Percentiles rank a stretch among this genome's conserved stretches.
Conservation (phyloP, 2,797 vertebrate species). For the Acanthornis magna region DNA sequence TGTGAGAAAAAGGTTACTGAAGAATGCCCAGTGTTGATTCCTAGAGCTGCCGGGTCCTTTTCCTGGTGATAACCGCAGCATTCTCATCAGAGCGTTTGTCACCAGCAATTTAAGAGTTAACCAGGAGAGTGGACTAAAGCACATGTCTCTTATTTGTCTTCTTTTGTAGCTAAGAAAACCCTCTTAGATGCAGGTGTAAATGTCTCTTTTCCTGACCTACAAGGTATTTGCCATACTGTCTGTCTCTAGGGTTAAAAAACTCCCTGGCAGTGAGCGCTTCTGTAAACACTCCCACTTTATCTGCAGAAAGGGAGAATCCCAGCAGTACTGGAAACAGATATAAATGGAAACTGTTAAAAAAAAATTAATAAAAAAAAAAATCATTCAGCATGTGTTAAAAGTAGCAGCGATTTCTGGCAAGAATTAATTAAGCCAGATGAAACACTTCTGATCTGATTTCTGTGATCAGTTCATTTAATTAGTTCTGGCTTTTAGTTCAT, state of each 20-base stretch:
- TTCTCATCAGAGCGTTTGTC: neutral
- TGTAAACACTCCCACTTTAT: slow-evolving; percentile 47
- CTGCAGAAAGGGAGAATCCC: slow-evolving; percentile 28
- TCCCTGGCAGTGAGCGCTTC: neutral
- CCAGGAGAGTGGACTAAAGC: neutral
- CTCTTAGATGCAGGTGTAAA: neutral
- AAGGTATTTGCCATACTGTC: neutral
- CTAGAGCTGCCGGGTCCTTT: neutral
- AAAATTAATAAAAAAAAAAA: neutral
- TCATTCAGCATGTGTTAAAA: slow-evolving; percentile 56
- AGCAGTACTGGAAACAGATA: slow-evolving; percentile 27
- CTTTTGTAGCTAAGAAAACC: neutral
- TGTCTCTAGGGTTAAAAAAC: slow-evolving; percentile 26
- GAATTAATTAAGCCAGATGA: slow-evolving; percentile 74
- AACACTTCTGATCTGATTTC: slow-evolving; percentile 72
- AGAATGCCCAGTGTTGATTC: neutral
- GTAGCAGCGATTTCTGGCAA: slow-evolving; percentile 57
- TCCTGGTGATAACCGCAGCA: neutral
- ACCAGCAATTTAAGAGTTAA: slow-evolving; percentile 16
- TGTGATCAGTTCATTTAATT: slow-evolving; percentile 72
- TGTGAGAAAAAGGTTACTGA: neutral
- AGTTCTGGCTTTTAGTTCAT: slow-evolving; percentile 67
- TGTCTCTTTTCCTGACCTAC: neutral
- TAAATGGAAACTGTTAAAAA: slow-evolving; percentile 50
- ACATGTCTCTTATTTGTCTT: neutral